A percentile compares a stretch with the other conserved stretches of the same genome.
These are phyloP conservation scores for Anableps anableps DNA, from an alignment of 2,797 vertebrate genomes.

Conservation along the genomic window DNA sequence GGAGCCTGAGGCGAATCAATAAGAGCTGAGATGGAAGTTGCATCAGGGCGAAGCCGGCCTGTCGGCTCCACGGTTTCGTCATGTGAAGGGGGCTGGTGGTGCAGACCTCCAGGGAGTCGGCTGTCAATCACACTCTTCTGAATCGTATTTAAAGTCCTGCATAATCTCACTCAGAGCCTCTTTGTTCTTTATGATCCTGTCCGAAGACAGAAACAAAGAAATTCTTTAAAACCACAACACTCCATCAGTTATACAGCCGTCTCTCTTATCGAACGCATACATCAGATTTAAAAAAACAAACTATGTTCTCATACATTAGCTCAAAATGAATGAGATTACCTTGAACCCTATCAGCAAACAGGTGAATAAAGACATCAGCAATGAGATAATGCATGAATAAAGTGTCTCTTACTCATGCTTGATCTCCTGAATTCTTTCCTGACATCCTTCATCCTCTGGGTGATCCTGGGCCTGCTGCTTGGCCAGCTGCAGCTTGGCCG, in stretches of 20 bases:
- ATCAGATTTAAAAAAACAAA: not conserved
- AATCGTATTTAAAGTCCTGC: constrained; percentile 97
- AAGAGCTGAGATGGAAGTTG: constrained; percentile 57
- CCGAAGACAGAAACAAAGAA: constrained; percentile 1
- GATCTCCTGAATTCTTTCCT: constrained; percentile 85
- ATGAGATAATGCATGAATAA: constrained; percentile 30
- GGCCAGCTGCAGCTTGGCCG: constrained; percentile 90
- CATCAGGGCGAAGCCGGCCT: constrained; percentile 41
- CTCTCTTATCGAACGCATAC: not conserved
- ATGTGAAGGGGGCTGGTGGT: constrained; percentile 19
- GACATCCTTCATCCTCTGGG: constrained; percentile 81
- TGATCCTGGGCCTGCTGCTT: constrained; percentile 87
- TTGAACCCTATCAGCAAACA: constrained; percentile 8
- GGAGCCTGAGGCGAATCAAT: constrained; percentile 64
- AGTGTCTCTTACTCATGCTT: constrained; percentile 86
- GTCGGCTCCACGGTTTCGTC: constrained; percentile 22
- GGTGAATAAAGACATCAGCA: constrained; percentile 38
- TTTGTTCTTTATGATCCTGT: constrained; percentile 95
- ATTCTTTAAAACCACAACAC: not conserved
- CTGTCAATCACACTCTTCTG: constrained; percentile 88
- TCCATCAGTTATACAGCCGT: not conserved
- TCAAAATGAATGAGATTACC: not conserved
- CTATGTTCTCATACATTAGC: not conserved
- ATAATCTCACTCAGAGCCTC: constrained; percentile 94
- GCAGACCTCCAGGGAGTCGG: constrained; percentile 21